phyloP scores from a whole-genome alignment of 2,113 vertebrate species.

The Dolichallabes microphthalmus region DNA sequence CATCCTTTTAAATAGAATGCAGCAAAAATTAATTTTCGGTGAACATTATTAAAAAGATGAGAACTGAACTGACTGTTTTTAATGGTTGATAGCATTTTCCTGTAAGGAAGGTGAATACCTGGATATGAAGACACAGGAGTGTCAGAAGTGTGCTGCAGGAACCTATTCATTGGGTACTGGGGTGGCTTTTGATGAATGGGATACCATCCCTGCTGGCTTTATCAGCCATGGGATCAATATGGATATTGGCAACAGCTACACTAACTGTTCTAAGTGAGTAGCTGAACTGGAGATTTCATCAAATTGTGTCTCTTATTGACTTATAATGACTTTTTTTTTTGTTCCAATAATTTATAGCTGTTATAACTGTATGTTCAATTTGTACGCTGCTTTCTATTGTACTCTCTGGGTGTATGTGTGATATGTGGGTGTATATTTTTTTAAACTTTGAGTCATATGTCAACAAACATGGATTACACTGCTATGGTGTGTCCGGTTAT shows the following conservation, averaged over 20 bases:
- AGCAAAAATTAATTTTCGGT: background rate
- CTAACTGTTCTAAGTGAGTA: constrained; percentile 85
- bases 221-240: constrained; percentile 76
- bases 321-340: background rate
- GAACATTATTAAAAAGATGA: background rate
- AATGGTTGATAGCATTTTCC: constrained; percentile 79
- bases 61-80: background rate
- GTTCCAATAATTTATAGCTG: background rate
- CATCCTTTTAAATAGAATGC: background rate
- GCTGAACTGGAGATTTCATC: no score
- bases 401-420: background rate
- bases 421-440: background rate
- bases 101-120: constrained; percentile 90
- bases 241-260: constrained; percentile 55
- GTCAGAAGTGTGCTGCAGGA: constrained; percentile 81
- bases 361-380: background rate
- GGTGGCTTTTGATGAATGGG: constrained; percentile 89
- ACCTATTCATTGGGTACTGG: constrained; percentile 90
- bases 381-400: background rate
- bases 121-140: constrained; percentile 88
- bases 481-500: background rate
- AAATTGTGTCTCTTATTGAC: background rate
- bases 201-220: constrained; percentile 83
- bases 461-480: background rate
- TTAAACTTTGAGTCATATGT: background rate